Evolutionary conservation across 2,888 invertebrate species (phyloP).

Genomic region (Calameuta idolon): DNA sequence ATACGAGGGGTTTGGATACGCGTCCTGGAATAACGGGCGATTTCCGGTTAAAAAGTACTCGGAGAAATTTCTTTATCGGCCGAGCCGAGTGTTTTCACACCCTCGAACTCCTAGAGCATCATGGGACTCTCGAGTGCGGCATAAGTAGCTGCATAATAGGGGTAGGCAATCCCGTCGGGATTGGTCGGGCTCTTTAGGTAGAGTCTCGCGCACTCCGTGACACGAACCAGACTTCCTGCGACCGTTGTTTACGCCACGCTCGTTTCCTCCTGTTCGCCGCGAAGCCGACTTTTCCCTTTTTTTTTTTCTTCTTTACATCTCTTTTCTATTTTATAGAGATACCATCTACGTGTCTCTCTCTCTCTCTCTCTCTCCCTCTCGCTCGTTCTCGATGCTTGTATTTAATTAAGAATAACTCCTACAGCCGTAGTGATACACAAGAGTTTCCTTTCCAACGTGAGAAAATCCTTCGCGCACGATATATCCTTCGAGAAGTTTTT

Average conservation of each 20-base stretch:
- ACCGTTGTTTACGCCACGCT: constrained; percentile 8
- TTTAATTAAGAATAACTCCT: constrained; percentile 40
- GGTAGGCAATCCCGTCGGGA: constrained; percentile 42
- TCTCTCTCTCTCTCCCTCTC: constrained; percentile 6
- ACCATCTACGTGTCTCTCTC: constrained; percentile 36
- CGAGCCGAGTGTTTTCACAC: constrained; percentile 10
- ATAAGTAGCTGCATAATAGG: constrained; percentile 44
- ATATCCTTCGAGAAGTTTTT: background rate
- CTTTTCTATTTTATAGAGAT: constrained; percentile 32
- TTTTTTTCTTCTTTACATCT: background rate
- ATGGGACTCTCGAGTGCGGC: constrained; percentile 32
- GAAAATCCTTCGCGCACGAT: background rate
- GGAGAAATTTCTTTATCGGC: constrained; percentile 9
- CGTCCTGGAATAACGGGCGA: constrained; percentile 9
- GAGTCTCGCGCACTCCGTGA: constrained; percentile 26
- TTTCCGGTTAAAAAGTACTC: constrained; percentile 9
- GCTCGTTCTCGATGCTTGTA: constrained; percentile 32
- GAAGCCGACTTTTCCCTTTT: constrained; percentile 46
- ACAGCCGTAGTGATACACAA: background rate
- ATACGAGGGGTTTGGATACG: background rate
- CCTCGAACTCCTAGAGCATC: background rate
- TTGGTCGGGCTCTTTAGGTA: background rate
- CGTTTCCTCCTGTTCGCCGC: constrained; percentile 34
- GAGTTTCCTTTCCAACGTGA: background rate
- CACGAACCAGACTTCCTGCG: constrained; percentile 51